phyloP scores from a whole-genome alignment of 1,140 invertebrate genomes.

The Stegodyphus mimosarum region DNA sequence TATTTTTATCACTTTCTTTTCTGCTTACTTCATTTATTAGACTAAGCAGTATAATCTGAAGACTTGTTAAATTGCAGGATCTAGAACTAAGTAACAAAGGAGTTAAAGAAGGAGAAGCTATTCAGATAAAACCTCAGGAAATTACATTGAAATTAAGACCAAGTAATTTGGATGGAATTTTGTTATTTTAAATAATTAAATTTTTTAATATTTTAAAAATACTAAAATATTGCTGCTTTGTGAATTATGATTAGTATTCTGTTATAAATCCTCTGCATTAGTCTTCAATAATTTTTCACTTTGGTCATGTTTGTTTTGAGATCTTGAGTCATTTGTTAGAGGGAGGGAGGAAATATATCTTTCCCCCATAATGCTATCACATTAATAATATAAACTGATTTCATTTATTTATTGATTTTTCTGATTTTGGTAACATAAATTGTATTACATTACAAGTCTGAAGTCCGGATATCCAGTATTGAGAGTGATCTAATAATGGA shows the following conservation, averaged over 20 bases:
- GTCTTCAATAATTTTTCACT: no score
- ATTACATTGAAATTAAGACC: slow-evolving; percentile 62
- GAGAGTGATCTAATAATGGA: no score
- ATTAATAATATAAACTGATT: no score
- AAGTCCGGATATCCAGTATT: no score
- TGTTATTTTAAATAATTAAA: neutral
- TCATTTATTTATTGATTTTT: no score
- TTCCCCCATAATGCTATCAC: no score
- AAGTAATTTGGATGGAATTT: slow-evolving; percentile 18
- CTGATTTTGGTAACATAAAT: no score
- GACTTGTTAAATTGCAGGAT: slow-evolving; percentile 34
- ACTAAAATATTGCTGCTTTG: neutral
- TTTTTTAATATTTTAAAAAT: neutral
- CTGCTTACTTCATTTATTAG: neutral
- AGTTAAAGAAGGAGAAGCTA: slow-evolving; percentile 60
- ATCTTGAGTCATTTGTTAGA: no score
- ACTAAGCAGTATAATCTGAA: neutral
- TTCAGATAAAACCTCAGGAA: slow-evolving; percentile 65
- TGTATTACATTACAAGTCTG: no score
- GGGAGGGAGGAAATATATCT: no score
- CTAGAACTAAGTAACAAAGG: slow-evolving; percentile 59
- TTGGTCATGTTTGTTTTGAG: no score
- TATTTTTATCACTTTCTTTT: neutral
- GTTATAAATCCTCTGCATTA: no score
- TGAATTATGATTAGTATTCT: neutral